Conservation (phyloP, 2,888 invertebrate genomes). For the Calameuta filiformis region DNA sequence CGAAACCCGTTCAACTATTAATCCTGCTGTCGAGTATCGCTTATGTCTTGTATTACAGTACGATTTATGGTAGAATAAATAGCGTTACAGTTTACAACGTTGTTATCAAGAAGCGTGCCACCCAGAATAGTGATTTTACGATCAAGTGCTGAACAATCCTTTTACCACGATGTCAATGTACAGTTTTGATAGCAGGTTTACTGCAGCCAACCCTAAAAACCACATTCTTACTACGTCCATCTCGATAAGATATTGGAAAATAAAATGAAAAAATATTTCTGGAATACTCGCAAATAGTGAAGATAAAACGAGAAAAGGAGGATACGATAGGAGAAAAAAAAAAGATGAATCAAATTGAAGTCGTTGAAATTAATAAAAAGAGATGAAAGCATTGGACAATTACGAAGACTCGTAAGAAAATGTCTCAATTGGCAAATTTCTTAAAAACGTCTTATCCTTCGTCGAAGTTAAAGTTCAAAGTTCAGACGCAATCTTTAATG, state of each 20-base stretch:
- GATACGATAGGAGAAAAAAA: neutral
- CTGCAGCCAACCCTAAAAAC: neutral
- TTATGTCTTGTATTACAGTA: neutral
- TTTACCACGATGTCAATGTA: neutral
- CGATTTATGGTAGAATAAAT: slow-evolving; percentile 21
- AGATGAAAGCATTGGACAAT: slow-evolving; percentile 5
- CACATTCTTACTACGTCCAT: neutral
- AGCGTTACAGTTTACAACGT: slow-evolving; percentile 14
- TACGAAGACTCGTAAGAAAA: slow-evolving; percentile 12
- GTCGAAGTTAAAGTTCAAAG: neutral
- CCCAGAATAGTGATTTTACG: slow-evolving; percentile 19
- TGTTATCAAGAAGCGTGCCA: slow-evolving; percentile 14
- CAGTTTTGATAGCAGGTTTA: neutral
- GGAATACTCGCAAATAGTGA: neutral
- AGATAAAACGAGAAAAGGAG: neutral
- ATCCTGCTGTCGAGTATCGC: neutral
- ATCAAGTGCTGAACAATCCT: neutral
- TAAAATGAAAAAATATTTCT: neutral
- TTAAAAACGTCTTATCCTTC: neutral
- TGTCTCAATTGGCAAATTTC: slow-evolving; percentile 16
- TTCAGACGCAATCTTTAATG: neutral
- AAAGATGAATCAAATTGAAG: neutral
- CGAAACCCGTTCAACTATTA: neutral
- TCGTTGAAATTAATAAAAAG: slow-evolving; percentile 9
- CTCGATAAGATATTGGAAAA: neutral